Conservation (phyloP, 2,797 vertebrate species). For the Rhadinocentrus ornatus region DNA sequence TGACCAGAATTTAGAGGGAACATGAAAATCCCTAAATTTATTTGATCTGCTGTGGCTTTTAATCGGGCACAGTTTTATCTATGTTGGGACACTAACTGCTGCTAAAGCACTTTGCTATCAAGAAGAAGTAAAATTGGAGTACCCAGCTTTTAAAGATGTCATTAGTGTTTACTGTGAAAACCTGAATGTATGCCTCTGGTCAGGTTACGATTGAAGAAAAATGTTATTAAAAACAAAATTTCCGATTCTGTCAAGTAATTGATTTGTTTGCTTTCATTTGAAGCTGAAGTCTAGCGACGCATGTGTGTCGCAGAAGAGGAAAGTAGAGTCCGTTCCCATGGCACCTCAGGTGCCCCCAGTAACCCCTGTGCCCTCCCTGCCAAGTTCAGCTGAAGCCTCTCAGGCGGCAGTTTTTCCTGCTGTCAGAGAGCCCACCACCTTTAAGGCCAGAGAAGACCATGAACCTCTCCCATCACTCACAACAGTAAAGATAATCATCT, state of each 20-base stretch:
- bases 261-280: background rate
- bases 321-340: constrained; percentile 88
- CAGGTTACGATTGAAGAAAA: constrained; percentile 12
- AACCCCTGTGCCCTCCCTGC: constrained; percentile 87
- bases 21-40: constrained; percentile 5
- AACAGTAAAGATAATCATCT: constrained; percentile 68
- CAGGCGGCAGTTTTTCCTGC: constrained; percentile 90
- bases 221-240: constrained; percentile 1
- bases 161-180: constrained; percentile 5
- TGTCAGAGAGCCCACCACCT: constrained; percentile 80
- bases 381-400: constrained; percentile 86
- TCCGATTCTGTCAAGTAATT: constrained; percentile 3
- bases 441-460: constrained; percentile 84
- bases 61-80: constrained; percentile 37
- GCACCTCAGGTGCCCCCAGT: constrained; percentile 85
- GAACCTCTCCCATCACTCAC: constrained; percentile 80
- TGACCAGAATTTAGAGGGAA: background rate
- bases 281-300: constrained; percentile 22
- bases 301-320: constrained; percentile 88
- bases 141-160: constrained; percentile 9
- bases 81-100: constrained; percentile 16
- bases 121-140: constrained; percentile 12
- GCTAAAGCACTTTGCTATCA: constrained; percentile 3
- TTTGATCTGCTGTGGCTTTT: constrained; percentile 42
- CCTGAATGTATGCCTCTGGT: constrained; percentile 4